phyloP scores from a whole-genome alignment of 2,113 vertebrate species.

The Pardalotus punctatus region DNA sequence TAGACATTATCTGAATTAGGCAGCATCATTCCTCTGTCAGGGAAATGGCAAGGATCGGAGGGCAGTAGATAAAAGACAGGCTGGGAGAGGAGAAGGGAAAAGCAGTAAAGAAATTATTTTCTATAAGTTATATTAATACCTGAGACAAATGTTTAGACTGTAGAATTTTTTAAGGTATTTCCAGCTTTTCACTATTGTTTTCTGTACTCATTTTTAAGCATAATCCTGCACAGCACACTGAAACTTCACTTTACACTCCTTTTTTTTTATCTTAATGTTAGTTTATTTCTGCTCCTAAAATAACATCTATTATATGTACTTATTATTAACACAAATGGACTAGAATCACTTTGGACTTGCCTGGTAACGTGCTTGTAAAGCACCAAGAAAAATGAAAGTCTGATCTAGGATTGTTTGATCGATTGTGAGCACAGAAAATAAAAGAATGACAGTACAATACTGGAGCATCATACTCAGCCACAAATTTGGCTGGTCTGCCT shows the following conservation, averaged over 20 bases:
- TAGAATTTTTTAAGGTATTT: not conserved
- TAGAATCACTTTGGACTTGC: not conserved
- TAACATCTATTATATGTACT: not conserved
- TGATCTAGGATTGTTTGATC: not conserved
- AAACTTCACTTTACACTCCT: not conserved
- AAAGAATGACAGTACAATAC: not conserved
- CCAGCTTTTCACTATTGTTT: not conserved
- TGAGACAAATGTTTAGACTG: not conserved
- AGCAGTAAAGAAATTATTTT: not conserved
- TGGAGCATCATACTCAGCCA: not conserved
- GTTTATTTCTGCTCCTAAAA: not conserved
- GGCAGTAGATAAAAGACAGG: not conserved
- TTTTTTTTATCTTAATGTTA: not conserved
- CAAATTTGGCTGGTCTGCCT: not conserved
- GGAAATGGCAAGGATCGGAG: not conserved
- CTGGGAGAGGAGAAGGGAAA: not conserved
- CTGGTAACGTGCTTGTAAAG: not conserved
- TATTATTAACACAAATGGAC: not conserved
- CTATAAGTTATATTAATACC: not conserved
- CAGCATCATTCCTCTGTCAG: not conserved
- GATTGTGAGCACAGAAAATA: not conserved
- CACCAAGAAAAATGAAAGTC: not conserved
- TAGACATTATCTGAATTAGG: not conserved
- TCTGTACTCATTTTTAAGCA: not conserved
- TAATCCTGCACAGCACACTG: not conserved